Evolutionary conservation across 1,140 invertebrate genomes (phyloP).

Genomic region (Drosophila lacteicornis): DNA sequence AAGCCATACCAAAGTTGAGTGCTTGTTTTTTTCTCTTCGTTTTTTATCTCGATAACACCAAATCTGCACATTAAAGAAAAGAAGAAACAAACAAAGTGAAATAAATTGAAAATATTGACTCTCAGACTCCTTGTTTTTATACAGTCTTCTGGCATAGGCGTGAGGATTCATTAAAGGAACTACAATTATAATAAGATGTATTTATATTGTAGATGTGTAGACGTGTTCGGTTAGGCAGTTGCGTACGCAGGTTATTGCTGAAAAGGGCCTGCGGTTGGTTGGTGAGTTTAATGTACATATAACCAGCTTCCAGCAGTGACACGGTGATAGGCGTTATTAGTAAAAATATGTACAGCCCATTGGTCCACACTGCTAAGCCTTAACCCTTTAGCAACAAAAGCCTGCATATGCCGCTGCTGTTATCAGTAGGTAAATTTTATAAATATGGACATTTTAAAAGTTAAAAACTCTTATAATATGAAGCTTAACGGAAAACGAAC

Average conservation of each 20-base stretch:
- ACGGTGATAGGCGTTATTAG: neutral
- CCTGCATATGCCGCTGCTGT: slow-evolving; percentile 14
- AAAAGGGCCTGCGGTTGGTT: neutral
- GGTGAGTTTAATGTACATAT: neutral
- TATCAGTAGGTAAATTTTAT: slow-evolving; percentile 26
- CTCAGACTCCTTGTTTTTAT: neutral
- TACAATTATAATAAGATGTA: slow-evolving; percentile 18
- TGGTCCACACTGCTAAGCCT: neutral
- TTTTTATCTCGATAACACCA: neutral
- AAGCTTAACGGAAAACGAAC: slow-evolving; percentile 46
- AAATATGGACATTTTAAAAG: slow-evolving; percentile 20
- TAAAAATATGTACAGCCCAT: neutral
- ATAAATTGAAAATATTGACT: slow-evolving; percentile 2
- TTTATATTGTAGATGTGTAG: slow-evolving; percentile 16
- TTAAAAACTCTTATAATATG: slow-evolving; percentile 21
- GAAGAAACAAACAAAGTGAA: neutral
- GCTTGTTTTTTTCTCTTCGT: neutral
- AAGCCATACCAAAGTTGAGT: neutral
- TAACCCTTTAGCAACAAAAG: slow-evolving; percentile 1
- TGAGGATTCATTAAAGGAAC: slow-evolving; percentile 9
- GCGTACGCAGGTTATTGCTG: slow-evolving; percentile 14
- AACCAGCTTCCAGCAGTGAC: neutral
- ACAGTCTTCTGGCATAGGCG: slow-evolving; percentile 3
- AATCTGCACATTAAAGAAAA: neutral
- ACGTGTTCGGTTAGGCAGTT: slow-evolving; percentile 16